These are phyloP conservation scores for Cherax quadricarinatus DNA, from an alignment of 1,140 invertebrate species.

Conservation along the genomic window DNA sequence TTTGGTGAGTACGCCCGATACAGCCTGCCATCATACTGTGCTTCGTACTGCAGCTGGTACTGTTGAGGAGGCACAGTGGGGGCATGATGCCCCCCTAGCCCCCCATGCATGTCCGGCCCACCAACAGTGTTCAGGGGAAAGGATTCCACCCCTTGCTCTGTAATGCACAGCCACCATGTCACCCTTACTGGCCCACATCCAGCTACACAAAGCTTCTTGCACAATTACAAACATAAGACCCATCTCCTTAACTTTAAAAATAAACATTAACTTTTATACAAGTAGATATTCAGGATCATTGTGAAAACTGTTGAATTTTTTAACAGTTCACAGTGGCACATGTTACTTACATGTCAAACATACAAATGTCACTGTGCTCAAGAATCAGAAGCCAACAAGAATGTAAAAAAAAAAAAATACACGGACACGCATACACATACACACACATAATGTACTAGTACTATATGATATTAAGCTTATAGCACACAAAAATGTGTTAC, in stretches of 20 bases:
- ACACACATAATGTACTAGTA: too few species aligned
- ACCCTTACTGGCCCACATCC: background rate
- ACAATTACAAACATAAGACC: background rate
- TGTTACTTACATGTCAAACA: background rate
- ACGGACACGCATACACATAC: too few species aligned
- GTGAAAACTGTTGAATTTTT: background rate
- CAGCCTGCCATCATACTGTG: slow-evolving; percentile 55
- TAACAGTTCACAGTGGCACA: background rate
- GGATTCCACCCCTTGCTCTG: slow-evolving; percentile 60
- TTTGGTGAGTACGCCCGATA: slow-evolving; percentile 59
- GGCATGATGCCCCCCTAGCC: slow-evolving; percentile 39
- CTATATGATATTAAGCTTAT: too few species aligned
- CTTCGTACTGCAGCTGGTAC: slow-evolving; percentile 51
- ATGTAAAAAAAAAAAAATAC: too few species aligned
- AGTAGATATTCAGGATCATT: background rate
- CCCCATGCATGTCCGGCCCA: slow-evolving; percentile 55
- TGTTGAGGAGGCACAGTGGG: slow-evolving; percentile 47
- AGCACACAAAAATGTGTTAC: too few species aligned
- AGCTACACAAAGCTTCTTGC: background rate
- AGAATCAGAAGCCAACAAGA: too few species aligned
- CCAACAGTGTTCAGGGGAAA: slow-evolving; percentile 61
- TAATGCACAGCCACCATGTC: slow-evolving; percentile 44
- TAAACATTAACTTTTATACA: background rate
- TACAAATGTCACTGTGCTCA: too few species aligned
- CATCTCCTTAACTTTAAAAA: background rate